Evolutionary conservation across 2,113 vertebrate species (phyloP), one percentile per base, ranked within the genome.

Genomic region (Trematocara stigmaticum): DNA sequence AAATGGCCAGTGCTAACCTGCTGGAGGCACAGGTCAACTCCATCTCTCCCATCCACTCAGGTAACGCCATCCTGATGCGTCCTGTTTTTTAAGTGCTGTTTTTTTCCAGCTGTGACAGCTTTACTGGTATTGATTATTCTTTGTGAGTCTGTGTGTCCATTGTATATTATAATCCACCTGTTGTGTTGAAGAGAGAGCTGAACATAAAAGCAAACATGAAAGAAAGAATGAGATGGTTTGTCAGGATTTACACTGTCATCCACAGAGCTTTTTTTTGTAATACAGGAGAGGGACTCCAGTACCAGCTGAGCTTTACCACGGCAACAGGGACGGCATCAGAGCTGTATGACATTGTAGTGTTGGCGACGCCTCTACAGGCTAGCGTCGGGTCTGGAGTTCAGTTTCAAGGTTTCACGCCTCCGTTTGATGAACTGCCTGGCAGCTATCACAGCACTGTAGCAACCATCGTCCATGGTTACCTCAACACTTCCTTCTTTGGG

Each of bases 401-500:
- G 57, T 99, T 99, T 3, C 53, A 96, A 7, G 97, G 96, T 83
- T 98, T 99, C 8, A 93, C 95, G 4, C 97, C 97, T 0, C 96
- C 97, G 16, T 84, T 98, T 0, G 69, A 96, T 0, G 89, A 96
- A 12, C 90, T 97, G 40, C 92, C 95, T 0, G 97, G 97, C 23
- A 89, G 94, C 76, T 99, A 98, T 94, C 98, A 98, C 88, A 95
- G 96, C 88, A 97, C 97, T 0, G 95, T 99, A 8, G 96, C 97
- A 26, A 98, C 98, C 1, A 93, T 99, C 76, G 96, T 99, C 84
- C 99, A 99, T 0, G 99, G 99, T 84, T 99, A 99, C 95, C 97
- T 99, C 90, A 99, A 99, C 95, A 98, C 98, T 38, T 97, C 98
- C 66, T 98, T 98, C 94, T 99, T 99, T 0, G 97, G 98, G 79